Base-by-base conservation (phyloP, 1,140 invertebrate genomes). In the Chironomus tepperi region DNA sequence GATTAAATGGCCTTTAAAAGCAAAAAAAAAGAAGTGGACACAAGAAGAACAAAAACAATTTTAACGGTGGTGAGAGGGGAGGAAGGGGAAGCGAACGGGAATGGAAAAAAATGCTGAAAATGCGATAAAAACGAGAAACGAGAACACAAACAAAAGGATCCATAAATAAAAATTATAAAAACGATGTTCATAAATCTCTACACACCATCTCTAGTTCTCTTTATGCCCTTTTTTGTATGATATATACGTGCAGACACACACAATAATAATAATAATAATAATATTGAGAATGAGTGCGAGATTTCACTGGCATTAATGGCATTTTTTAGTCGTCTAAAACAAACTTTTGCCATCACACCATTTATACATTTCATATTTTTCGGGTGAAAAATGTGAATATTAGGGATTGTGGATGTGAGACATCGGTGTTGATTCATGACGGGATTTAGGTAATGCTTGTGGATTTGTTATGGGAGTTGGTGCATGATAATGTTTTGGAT, bases 101-200 rank as follows among this genome's bases (percentile, higher is more conserved):
- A 34, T 57, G 47, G 10, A 70, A 70, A 18, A 57, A 18, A 70
- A 70, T 70, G 65, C 65, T 70, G 19, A 70, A 70, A 70, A 70
- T 70, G 65, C 65, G 65, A 70, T 70, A 70, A 70, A 70, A 70
- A 21, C 6, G 24, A 34, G 24, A 34, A 57, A 21, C 65, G 18
- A 70, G 15, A 57, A n/a, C 47, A 57, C 12, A 70, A n/a, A 70
- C 65, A 70, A 70, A 70, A 70, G 65, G 65, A 19, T 70, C 65
- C 18, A 70, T 70, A 70, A 70, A 70, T 70, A 70, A 70, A 70
- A 70, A 70, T 70, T 70, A 70, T 70, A 70, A 70, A 57, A 70
- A 70, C 65, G 65, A 70, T 70, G 65, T 70, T 70, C 65, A 70
- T 70, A 70, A 70, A 70, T 70, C 65, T 70, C 24, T 34, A 34